Base-by-base conservation (phyloP, 2,797 vertebrate genomes). In the Trachops cirrhosus region DNA sequence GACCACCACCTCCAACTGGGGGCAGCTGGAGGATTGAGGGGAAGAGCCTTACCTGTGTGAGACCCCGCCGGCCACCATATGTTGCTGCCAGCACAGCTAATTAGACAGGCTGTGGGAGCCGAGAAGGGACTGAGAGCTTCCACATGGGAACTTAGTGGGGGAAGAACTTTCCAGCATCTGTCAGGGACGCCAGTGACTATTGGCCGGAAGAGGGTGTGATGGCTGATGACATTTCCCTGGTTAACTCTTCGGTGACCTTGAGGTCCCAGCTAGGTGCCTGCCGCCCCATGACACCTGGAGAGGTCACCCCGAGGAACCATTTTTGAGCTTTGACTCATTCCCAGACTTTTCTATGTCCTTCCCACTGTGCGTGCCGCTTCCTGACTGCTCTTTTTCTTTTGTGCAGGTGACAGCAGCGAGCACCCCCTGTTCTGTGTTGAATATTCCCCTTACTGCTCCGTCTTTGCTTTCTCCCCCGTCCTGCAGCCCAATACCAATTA, bases 381-480 rank as follows among this genome's bases (percentile, higher is more conserved):
- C 96, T 97, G 97, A 98, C 21, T 90, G 93, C 96, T 98, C 84
- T 97, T 96, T 98, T 86, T 97, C 96, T 97, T 94, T 96, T 44
- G 96, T 96, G 95, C 97, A 98, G 97, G 97, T 98, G 96, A 91
- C 94, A 92, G 91, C 97, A 96, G 95, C 77, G 91, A 97, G 91
- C 95, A 80, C 68, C 97, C 97, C 80, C 97, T 97, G 95, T 98
- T 97, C 97, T 97, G 97, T 95, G 97, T 97, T 93, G 97, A 96
- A 94, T 97, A 96, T 88, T 96, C 97, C 96, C 97, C 97, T 97
- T 98, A 89, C 97, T 98, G 97, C 93, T 96, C 97, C 50, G 24
- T 97, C 96, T 98, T 97, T 94, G 93, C 97, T 92, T 96, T 95
- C 93, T 93, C 96, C 80, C 97, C 97, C 0, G 9, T 3, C 77